These are phyloP conservation scores for Linnaemya tessellans DNA, from an alignment of 2,888 invertebrate genomes.

Conservation along the genomic window DNA sequence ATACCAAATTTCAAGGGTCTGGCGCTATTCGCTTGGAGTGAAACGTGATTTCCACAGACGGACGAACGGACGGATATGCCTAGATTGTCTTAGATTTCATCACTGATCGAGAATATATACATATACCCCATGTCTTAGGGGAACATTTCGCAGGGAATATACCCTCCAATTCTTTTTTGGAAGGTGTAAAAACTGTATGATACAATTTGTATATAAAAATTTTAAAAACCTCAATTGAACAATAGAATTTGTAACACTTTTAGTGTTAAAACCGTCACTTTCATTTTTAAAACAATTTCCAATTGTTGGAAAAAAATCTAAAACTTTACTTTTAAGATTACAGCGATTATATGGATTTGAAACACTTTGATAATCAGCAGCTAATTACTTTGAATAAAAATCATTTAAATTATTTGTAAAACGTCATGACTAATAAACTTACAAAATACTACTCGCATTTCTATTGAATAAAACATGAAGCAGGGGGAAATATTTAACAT, in stretches of 20 bases:
- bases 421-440: slow-evolving; percentile 17
- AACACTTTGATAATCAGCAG: slow-evolving; percentile 51
- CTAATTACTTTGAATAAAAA: slow-evolving; percentile 50
- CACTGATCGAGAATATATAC: too few relatives aligned
- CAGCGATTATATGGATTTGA: slow-evolving; percentile 35
- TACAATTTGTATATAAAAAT: too few relatives aligned
- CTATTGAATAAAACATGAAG: background rate
- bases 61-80: too few relatives aligned
- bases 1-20: too few relatives aligned
- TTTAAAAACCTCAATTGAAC: background rate
- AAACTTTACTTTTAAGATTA: slow-evolving; percentile 9
- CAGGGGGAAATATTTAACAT: background rate
- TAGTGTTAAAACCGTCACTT: slow-evolving; percentile 47
- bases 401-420: slow-evolving; percentile 33
- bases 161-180: too few relatives aligned
- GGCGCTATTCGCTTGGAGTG: too few relatives aligned
- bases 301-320: slow-evolving; percentile 21
- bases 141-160: too few relatives aligned
- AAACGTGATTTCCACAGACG: too few relatives aligned
- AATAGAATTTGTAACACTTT: background rate
- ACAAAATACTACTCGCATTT: background rate
- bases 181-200: too few relatives aligned
- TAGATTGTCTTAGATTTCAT: too few relatives aligned
- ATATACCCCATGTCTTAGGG: too few relatives aligned
- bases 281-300: slow-evolving; percentile 56